A percentile compares a stretch with the other conserved stretches of the same genome.
Conservation (phyloP, 1,140 invertebrate genomes). For the Luehdorfia chinensis region DNA sequence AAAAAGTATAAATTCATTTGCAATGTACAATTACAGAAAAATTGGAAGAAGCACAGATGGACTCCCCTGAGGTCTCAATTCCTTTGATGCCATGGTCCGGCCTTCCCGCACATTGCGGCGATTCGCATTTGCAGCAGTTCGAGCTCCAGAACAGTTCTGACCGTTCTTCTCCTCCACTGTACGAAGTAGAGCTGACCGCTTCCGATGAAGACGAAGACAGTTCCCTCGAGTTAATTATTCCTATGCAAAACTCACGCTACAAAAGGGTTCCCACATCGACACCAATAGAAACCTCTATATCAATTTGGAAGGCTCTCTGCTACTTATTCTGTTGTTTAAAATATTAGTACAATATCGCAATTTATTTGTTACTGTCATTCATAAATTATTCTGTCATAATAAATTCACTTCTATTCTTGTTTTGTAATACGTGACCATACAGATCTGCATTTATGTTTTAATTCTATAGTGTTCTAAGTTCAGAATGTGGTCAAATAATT, state of each 20-base stretch:
- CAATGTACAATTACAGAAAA: no score
- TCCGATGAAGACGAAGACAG: slow-evolving; percentile 66
- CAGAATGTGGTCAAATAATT: no score
- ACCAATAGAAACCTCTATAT: slow-evolving; percentile 16
- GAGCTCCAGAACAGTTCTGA: slow-evolving; percentile 21
- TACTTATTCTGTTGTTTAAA: slow-evolving; percentile 42
- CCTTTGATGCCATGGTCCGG: not conserved
- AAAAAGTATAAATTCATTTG: no score
- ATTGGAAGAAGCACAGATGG: not conserved
- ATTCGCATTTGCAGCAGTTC: not conserved
- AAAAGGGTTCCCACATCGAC: slow-evolving; percentile 33
- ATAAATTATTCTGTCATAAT: no score
- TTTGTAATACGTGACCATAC: no score
- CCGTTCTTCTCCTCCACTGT: slow-evolving; percentile 48
- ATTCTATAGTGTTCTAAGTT: no score
- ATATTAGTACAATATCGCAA: no score
- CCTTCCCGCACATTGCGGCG: not conserved
- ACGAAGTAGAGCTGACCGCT: slow-evolving; percentile 62
- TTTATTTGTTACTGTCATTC: no score
- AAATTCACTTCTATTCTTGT: no score
- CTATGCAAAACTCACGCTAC: slow-evolving; percentile 40
- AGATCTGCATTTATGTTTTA: no score
- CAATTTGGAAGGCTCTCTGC: slow-evolving; percentile 22
- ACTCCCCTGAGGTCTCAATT: not conserved
- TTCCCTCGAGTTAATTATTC: slow-evolving; percentile 61